Evolutionary conservation across 2,113 vertebrate species (phyloP).

Genomic region (Oreochromis spilurus): DNA sequence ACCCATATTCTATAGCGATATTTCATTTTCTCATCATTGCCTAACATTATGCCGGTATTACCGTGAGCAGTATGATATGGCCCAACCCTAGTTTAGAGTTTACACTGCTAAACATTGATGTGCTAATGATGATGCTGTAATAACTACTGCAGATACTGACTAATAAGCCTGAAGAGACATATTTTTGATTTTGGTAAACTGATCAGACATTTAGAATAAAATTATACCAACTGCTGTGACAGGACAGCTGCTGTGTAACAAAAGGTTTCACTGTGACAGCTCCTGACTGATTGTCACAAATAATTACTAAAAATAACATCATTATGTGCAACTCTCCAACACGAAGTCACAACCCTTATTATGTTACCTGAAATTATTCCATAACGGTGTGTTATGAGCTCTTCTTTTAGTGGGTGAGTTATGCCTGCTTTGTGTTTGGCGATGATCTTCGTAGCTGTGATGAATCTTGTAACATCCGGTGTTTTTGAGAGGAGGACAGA

Average conservation of each 20-base stretch:
- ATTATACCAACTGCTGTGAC: neutral
- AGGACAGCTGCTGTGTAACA: neutral
- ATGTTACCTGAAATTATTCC: neutral
- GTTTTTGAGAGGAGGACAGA: neutral
- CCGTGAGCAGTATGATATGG: no score
- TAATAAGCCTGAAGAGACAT: neutral
- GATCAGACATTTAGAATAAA: neutral
- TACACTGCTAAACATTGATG: neutral
- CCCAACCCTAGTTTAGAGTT: neutral
- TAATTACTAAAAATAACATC: neutral
- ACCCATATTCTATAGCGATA: no score
- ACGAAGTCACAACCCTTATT: neutral
- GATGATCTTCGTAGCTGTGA: neutral
- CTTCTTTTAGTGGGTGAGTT: neutral
- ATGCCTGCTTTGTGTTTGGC: neutral
- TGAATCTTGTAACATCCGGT: neutral
- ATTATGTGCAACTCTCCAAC: neutral
- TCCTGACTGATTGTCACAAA: neutral
- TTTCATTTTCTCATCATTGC: no score
- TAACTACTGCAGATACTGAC: neutral
- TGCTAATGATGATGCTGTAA: neutral
- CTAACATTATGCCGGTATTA: no score
- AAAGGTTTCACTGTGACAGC: neutral
- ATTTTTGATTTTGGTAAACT: neutral
- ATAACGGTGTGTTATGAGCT: neutral